These are phyloP conservation scores for Tuta absoluta DNA, from an alignment of 2,888 invertebrate genomes.

Conservation along the genomic window DNA sequence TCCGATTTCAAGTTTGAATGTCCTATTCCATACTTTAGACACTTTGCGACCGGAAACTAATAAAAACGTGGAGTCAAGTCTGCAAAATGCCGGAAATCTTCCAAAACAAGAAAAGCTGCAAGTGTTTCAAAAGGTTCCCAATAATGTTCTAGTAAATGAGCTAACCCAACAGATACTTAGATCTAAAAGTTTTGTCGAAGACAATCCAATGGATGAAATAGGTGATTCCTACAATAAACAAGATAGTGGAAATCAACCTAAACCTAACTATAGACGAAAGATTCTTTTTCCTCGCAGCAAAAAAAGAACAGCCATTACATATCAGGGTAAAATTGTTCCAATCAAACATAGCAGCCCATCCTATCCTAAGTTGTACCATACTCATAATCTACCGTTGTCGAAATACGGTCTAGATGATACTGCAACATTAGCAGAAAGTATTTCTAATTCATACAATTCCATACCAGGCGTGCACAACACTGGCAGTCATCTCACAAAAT, in stretches of 20 bases:
- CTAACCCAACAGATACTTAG: not conserved
- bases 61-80: not conserved
- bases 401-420: not conserved
- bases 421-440: not conserved
- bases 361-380: not conserved
- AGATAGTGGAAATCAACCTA: not conserved
- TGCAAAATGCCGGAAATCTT: not conserved
- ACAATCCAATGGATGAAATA: not conserved
- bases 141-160: not conserved
- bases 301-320: not conserved
- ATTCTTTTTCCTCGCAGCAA: not conserved
- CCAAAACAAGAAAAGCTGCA: not conserved
- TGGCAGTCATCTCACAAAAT: too few relatives aligned
- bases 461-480: too few relatives aligned
- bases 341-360: slow-evolving; percentile 1
- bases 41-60: not conserved
- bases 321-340: slow-evolving; percentile 5
- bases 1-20: not conserved
- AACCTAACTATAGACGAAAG: not conserved
- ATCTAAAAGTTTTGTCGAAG: not conserved
- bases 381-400: not conserved
- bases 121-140: not conserved
- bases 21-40: not conserved
- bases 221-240: not conserved
- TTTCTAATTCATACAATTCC: not conserved